Base-by-base conservation (phyloP, 1,140 invertebrate genomes). In the Cyclargus thomasi region DNA sequence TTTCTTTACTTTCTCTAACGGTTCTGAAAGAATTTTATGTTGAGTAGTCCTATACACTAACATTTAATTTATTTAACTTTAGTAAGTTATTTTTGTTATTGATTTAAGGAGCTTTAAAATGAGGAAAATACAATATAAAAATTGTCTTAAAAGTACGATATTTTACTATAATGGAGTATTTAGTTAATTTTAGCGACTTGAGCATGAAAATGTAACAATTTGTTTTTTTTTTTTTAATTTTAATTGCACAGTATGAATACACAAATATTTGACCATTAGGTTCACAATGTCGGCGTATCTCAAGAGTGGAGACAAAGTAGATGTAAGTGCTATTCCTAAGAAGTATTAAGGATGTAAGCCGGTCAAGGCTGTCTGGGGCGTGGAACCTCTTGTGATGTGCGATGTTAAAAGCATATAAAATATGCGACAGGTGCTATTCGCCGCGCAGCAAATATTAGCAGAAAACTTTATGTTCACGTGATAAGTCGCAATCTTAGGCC, bases 361-460 rank as follows among this genome's bases (percentile, higher is more conserved):
- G 55, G 55, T 59, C 55, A 59, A 59, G 55, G 55, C 55, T 8
- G 53, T 20, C 16, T 16, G 17, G 18, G 55, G 18, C 55, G 55
- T 59, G 55, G 21, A 59, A 59, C 55, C 18, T 59, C 55, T 59
- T 21, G 55, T 59, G 39, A 47, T 47, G 55, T 59, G 55, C 20
- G 55, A 59, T 59, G 55, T 59, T 20, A 59, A 21, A 20, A 59
- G 55, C 55, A 18, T 20, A 21, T 18, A 18, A 59, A 20, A 21
- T 21, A 18, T 10, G 20, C 18, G 55, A 20, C 18, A 59, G 55
- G 55, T 20, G 6, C 7, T 59, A 20, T 59, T 59, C 8, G 20
- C 55, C 6, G 18, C 20, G 55, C 55, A 18, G 18, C 10, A 59
- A 20, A 59, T 21, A 59, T 59, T 59, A 59, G 55, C 55, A 20